A percentile compares a stretch with the other conserved stretches of the same genome.
These are phyloP conservation scores for Saturnia japonica DNA, from an alignment of 2,888 invertebrate species.

Conservation along the genomic window DNA sequence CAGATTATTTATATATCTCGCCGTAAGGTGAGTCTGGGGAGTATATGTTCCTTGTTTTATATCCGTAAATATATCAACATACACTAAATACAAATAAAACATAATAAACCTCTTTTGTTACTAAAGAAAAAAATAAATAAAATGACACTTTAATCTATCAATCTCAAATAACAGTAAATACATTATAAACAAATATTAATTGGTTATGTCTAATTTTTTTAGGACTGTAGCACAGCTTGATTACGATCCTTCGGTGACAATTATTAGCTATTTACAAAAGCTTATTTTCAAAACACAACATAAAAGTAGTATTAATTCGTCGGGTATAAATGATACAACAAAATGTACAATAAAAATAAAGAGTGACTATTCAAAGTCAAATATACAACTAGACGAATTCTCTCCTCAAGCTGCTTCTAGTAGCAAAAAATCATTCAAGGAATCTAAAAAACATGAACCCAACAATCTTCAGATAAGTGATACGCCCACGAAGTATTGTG, in stretches of 20 bases:
- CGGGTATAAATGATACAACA: neutral
- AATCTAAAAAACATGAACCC: conserved; percentile 28
- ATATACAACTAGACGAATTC: neutral
- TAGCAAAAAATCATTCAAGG: neutral
- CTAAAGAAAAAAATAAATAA: neutral
- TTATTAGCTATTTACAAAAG: conserved; percentile 47
- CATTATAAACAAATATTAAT: neutral
- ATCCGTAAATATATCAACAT: too few species aligned
- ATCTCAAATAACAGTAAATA: neutral
- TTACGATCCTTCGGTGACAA: conserved; percentile 56
- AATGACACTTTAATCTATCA: neutral
- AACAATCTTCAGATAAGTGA: conserved; percentile 47
- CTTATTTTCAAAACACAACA: conserved; percentile 35
- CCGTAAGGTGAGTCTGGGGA: too few species aligned
- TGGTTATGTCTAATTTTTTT: conserved; percentile 51
- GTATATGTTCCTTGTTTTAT: too few species aligned
- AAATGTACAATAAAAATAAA: neutral
- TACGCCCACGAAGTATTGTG: conserved; percentile 30
- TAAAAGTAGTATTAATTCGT: conserved; percentile 17
- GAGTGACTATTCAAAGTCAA: neutral
- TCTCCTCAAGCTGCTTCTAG: neutral
- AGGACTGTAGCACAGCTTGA: conserved; percentile 61
- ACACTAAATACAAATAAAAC: too few species aligned
- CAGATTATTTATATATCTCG: too few species aligned
- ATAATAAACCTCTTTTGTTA: neutral